Evolutionary conservation across 2,797 vertebrate genomes (phyloP).

Genomic region (Lycodopsis pacificus): DNA sequence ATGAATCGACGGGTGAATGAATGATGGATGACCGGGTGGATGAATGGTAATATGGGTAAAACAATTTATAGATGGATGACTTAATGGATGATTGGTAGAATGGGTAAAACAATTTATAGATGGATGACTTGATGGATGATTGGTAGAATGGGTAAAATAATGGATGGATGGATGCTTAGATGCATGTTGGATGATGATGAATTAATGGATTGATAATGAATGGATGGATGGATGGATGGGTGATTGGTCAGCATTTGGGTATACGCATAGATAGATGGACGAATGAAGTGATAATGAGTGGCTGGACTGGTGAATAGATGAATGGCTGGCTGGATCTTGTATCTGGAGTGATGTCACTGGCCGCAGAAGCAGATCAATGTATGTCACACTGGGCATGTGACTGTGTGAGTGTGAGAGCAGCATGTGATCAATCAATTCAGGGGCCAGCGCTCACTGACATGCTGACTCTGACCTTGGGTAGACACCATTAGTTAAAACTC

Average conservation of each 20-base stretch:
- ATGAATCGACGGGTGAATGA: not conserved
- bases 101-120: not conserved
- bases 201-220: not conserved
- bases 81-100: not conserved
- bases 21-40: not conserved
- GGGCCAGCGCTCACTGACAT: conserved; percentile 52
- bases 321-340: conserved; percentile 7
- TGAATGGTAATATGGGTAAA: not conserved
- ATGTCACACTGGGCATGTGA: conserved; percentile 49
- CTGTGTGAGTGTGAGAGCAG: conserved; percentile 31
- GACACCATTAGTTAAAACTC: conserved; percentile 73
- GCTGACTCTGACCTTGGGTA: conserved; percentile 74
- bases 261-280: not conserved
- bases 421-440: conserved; percentile 64
- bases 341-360: conserved; percentile 24
- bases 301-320: not conserved
- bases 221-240: not conserved
- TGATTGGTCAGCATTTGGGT: not conserved
- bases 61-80: not conserved
- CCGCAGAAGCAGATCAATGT: conserved; percentile 57
- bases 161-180: not conserved
- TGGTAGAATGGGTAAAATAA: not conserved
- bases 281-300: not conserved
- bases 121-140: not conserved
- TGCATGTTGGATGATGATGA: not conserved